These are phyloP conservation scores for Hemitrygon akajei DNA, from an alignment of 2,797 vertebrate species.

Conservation along the genomic window DNA sequence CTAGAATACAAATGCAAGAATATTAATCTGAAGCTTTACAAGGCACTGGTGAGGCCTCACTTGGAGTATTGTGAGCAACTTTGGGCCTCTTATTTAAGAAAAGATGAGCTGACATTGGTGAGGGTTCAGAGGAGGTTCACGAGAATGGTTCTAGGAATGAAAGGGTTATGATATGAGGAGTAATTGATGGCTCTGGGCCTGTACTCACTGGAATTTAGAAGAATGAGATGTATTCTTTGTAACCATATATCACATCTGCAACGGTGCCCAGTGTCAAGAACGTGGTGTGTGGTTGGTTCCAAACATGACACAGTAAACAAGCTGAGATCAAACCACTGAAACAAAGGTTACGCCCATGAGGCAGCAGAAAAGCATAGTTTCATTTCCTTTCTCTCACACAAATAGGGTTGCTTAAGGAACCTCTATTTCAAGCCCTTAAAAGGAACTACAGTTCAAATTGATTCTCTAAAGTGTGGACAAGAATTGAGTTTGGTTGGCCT, in stretches of 20 bases:
- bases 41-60: too few species aligned
- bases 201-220: too few species aligned
- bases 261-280: not conserved
- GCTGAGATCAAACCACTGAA: not conserved
- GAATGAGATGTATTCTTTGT: not conserved
- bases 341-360: not conserved
- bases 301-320: too few species aligned
- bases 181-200: too few species aligned
- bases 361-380: not conserved
- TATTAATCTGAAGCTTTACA: too few species aligned
- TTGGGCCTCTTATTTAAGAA: too few species aligned
- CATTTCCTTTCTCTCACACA: not conserved
- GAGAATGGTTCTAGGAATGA: too few species aligned
- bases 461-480: not conserved
- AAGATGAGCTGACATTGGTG: too few species aligned
- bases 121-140: too few species aligned
- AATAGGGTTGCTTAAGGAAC: not conserved
- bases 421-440: not conserved
- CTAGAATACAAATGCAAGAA: too few species aligned
- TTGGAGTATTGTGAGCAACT: too few species aligned
- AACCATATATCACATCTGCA: not conserved
- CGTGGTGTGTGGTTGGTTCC: not conserved
- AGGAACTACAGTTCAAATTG: not conserved
- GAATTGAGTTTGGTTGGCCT: not conserved
- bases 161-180: too few species aligned